Evolutionary conservation across 2,888 invertebrate genomes (phyloP).

Genomic region (Dasysyrphus albostriatus): DNA sequence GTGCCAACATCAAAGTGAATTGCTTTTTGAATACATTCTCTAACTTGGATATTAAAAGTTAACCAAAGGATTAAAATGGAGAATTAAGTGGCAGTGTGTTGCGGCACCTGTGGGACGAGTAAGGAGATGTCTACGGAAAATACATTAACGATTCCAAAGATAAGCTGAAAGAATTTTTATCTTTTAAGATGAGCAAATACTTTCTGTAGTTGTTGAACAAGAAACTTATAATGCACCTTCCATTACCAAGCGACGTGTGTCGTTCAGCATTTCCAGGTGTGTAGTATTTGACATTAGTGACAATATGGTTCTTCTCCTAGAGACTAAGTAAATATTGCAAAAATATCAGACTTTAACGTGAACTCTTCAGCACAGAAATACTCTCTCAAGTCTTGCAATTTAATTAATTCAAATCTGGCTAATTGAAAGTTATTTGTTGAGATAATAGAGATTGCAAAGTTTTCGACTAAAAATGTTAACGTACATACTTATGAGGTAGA

Average conservation of each 20-base stretch:
- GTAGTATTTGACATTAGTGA: constrained; percentile 62
- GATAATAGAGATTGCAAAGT: constrained; percentile 78
- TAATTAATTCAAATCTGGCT: constrained; percentile 84
- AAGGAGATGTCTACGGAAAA: constrained; percentile 49
- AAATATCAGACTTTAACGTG: constrained; percentile 56
- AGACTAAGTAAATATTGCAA: constrained; percentile 67
- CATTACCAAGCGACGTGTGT: not conserved
- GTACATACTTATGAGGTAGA: constrained; percentile 27
- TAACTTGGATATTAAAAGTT: constrained; percentile 45
- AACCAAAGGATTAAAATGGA: constrained; percentile 63
- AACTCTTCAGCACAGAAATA: constrained; percentile 30
- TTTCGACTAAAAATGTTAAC: constrained; percentile 29
- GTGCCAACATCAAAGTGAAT: constrained; percentile 62
- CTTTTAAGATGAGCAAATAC: constrained; percentile 50
- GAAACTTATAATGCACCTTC: constrained; percentile 38
- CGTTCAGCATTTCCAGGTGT: constrained; percentile 30
- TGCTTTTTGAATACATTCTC: constrained; percentile 26
- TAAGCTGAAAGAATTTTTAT: constrained; percentile 54
- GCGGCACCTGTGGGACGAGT: constrained; percentile 1
- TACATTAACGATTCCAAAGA: constrained; percentile 68
- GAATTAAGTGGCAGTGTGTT: constrained; percentile 38
- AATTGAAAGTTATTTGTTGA: constrained; percentile 84
- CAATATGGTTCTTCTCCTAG: constrained; percentile 49
- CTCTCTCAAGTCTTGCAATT: constrained; percentile 74
- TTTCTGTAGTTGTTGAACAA: constrained; percentile 32